A percentile compares a stretch with the other conserved stretches of the same genome.
Conservation (phyloP, 1,140 invertebrate species). For the Tyrophagus putrescentiae region DNA sequence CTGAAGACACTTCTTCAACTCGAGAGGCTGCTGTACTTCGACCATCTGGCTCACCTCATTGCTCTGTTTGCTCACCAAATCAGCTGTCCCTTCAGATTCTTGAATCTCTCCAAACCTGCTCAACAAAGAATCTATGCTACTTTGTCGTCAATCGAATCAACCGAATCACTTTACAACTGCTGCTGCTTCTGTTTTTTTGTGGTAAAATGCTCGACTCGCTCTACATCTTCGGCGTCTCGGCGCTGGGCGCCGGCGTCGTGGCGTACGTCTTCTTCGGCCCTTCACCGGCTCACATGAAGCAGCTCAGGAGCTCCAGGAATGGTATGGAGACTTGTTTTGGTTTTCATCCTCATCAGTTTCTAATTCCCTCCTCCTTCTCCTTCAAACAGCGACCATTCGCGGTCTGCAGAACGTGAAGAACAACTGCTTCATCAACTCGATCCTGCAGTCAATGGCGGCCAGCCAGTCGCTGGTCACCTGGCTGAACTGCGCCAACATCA, state of each 20-base stretch:
- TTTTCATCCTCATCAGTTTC: not conserved
- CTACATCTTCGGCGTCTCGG: slow-evolving; percentile 4
- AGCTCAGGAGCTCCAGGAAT: not conserved
- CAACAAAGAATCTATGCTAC: too few relatives aligned
- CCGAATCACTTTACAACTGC: too few relatives aligned
- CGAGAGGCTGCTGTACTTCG: too few relatives aligned
- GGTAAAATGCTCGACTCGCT: not conserved
- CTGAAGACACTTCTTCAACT: too few relatives aligned
- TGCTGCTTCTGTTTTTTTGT: too few relatives aligned
- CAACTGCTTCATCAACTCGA: slow-evolving; percentile 70
- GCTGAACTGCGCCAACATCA: slow-evolving; percentile 42
- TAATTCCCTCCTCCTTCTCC: not conserved
- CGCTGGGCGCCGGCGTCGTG: not conserved
- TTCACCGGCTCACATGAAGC: not conserved
- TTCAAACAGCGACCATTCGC: slow-evolving; percentile 31
- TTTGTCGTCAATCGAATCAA: too few relatives aligned
- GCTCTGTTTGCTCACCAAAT: too few relatives aligned
- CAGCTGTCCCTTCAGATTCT: too few relatives aligned
- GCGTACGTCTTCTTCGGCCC: slow-evolving; percentile 13
- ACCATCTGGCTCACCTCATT: too few relatives aligned
- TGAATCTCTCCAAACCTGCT: too few relatives aligned
- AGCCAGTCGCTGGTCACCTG: slow-evolving; percentile 58
- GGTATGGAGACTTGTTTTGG: not conserved
- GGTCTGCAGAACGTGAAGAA: slow-evolving; percentile 68
- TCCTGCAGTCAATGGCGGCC: slow-evolving; percentile 64